Percentiles rank a stretch among this genome's conserved stretches.
These are phyloP conservation scores for Sarcophaga peregrina DNA, from an alignment of 1,140 invertebrate genomes.

Conservation along the genomic window DNA sequence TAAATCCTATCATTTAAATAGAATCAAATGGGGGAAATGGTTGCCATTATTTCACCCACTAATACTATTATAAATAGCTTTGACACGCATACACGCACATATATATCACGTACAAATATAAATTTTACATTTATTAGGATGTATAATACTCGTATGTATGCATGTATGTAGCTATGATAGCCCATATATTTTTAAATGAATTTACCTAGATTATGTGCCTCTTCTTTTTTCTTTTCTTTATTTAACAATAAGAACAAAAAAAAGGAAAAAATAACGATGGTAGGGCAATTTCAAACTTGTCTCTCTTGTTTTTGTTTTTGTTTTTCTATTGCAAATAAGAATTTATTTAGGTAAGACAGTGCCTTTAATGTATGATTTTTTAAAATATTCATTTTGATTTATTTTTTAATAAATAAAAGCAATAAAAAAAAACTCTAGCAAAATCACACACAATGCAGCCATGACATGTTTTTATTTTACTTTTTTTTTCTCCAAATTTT, in stretches of 20 bases:
- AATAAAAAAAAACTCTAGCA: too few relatives aligned
- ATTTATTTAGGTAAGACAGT: not conserved
- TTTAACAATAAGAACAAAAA: not conserved
- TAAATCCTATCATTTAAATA: not conserved
- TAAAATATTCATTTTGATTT: not conserved
- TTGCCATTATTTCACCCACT: not conserved
- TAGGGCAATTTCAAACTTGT: too few relatives aligned
- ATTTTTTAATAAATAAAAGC: too few relatives aligned
- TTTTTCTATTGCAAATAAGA: too few relatives aligned
- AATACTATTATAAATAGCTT: not conserved
- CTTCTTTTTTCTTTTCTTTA: not conserved
- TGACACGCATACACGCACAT: too few relatives aligned
- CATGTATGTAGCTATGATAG: too few relatives aligned
- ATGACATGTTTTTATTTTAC: too few relatives aligned
- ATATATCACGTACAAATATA: too few relatives aligned
- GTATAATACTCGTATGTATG: too few relatives aligned
- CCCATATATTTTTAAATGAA: not conserved
- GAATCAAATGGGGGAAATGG: not conserved
- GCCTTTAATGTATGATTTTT: not conserved
- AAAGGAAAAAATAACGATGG: not conserved
- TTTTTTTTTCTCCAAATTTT: too few relatives aligned
- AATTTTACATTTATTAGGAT: too few relatives aligned
- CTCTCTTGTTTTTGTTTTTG: not conserved
- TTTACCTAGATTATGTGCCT: conserved; percentile 8
- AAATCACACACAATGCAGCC: too few relatives aligned